A percentile compares a stretch with the other conserved stretches of the same genome.
These are phyloP conservation scores for Blastobasis adustella DNA, from an alignment of 2,888 invertebrate species.

Conservation along the genomic window DNA sequence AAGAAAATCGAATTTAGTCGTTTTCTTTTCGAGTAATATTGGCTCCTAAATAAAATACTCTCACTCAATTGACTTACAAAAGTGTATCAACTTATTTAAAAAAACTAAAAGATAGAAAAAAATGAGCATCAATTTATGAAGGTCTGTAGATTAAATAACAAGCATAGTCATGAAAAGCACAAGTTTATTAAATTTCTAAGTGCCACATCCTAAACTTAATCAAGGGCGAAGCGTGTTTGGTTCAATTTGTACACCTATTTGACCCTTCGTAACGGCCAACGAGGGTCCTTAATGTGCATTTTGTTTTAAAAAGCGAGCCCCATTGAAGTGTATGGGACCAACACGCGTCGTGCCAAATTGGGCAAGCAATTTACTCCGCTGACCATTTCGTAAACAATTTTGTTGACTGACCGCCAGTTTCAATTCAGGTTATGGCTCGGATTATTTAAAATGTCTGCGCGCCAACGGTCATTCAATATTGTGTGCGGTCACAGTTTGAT, in stretches of 20 bases:
- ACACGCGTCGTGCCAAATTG: slow-evolving; percentile 5
- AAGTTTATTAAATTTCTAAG: slow-evolving; percentile 50
- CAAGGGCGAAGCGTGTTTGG: slow-evolving; percentile 51
- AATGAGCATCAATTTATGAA: too few species aligned
- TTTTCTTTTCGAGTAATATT: too few species aligned
- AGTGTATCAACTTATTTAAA: too few species aligned
- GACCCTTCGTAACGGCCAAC: slow-evolving; percentile 56
- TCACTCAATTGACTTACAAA: too few species aligned
- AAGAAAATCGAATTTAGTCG: too few species aligned
- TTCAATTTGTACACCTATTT: slow-evolving; percentile 56
- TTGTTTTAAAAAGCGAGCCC: slow-evolving; percentile 27
- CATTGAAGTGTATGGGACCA: slow-evolving; percentile 1
- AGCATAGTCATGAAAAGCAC: slow-evolving; percentile 16
- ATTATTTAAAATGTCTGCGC: slow-evolving; percentile 12
- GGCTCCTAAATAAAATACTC: too few species aligned
- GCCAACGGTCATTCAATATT: not conserved
- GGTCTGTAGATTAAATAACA: not conserved
- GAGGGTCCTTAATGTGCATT: slow-evolving; percentile 5
- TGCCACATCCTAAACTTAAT: slow-evolving; percentile 48
- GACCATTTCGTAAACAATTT: slow-evolving; percentile 11
- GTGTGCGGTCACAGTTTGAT: not conserved
- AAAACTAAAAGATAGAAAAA: too few species aligned
- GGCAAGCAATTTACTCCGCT: slow-evolving; percentile 3
- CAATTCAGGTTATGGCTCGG: slow-evolving; percentile 13
- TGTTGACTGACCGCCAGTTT: slow-evolving; percentile 14